Evolutionary conservation across 2,113 vertebrate species (phyloP).

Genomic region (Chlamydotis undulata): DNA sequence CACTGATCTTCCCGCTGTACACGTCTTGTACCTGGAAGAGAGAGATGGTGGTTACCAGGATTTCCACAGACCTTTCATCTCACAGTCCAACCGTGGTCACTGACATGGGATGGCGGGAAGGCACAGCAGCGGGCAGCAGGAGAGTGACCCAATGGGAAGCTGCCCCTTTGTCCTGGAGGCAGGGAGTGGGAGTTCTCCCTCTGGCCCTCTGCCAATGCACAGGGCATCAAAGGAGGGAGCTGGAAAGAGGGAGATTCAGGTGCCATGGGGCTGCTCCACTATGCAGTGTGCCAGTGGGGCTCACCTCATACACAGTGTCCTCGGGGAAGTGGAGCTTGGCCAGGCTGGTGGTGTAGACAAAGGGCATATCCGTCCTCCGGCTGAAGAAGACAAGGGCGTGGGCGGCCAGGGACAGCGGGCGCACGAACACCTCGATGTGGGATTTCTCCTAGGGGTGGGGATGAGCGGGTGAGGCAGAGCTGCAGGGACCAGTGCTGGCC

Average conservation of each 20-base stretch:
- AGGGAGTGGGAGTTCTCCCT: background rate
- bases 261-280: background rate
- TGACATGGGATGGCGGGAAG: background rate
- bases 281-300: background rate
- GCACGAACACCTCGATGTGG: slow-evolving; percentile 84
- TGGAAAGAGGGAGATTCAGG: background rate
- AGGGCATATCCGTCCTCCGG: slow-evolving; percentile 87
- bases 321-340: slow-evolving; percentile 75
- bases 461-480: background rate
- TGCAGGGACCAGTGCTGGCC: background rate
- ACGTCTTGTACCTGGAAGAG: slow-evolving; percentile 78
- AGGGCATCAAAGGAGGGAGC: background rate
- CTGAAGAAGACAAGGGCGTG: slow-evolving; percentile 91
- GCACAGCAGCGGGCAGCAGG: background rate
- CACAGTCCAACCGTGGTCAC: background rate
- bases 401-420: slow-evolving; percentile 76
- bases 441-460: slow-evolving; percentile 76
- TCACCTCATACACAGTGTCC: slow-evolving; percentile 78
- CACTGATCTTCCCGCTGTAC: slow-evolving; percentile 57
- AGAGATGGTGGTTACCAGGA: background rate
- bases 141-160: background rate
- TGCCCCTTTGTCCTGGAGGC: background rate
- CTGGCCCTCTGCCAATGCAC: background rate
- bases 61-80: background rate
- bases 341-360: slow-evolving; percentile 82